phyloP scores from a whole-genome alignment of 2,113 vertebrate genomes.

The Sclerurus mexicanus region DNA sequence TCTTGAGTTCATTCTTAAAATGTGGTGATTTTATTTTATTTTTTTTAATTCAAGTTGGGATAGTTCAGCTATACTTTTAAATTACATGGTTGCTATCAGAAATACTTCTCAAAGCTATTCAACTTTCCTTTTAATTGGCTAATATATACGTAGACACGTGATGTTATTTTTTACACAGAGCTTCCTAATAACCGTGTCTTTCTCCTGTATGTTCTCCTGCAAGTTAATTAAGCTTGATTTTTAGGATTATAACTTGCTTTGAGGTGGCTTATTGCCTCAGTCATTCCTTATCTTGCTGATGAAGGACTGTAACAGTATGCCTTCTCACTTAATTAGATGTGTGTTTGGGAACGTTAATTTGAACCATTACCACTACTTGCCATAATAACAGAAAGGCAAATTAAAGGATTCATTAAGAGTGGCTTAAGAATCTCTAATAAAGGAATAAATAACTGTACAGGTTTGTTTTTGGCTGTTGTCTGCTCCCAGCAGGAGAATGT shows the following conservation, averaged over 20 bases:
- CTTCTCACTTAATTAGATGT: conserved; percentile 28
- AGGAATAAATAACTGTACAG: background rate
- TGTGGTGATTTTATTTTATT: background rate
- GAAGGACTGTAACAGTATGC: background rate
- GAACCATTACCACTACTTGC: background rate
- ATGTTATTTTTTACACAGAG: background rate
- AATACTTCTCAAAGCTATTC: background rate
- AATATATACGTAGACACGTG: background rate
- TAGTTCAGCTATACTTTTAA: background rate
- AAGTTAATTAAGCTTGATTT: conserved; percentile 29
- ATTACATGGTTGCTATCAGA: background rate
- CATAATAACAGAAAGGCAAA: conserved; percentile 10
- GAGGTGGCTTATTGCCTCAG: background rate
- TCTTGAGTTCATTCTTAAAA: background rate
- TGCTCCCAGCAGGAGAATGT: conserved; percentile 7
- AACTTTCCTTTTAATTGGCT: background rate
- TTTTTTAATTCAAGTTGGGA: background rate
- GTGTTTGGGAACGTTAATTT: conserved; percentile 5
- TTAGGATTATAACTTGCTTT: background rate
- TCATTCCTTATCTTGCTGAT: background rate
- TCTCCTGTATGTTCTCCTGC: background rate
- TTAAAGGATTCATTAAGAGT: background rate
- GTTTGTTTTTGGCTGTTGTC: background rate
- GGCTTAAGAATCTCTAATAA: conserved; percentile 18
- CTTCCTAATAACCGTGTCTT: background rate